Percentiles rank a stretch among this genome's conserved stretches.
Conservation (phyloP, 2,888 invertebrate species). For the Eristalis arbustorum region DNA sequence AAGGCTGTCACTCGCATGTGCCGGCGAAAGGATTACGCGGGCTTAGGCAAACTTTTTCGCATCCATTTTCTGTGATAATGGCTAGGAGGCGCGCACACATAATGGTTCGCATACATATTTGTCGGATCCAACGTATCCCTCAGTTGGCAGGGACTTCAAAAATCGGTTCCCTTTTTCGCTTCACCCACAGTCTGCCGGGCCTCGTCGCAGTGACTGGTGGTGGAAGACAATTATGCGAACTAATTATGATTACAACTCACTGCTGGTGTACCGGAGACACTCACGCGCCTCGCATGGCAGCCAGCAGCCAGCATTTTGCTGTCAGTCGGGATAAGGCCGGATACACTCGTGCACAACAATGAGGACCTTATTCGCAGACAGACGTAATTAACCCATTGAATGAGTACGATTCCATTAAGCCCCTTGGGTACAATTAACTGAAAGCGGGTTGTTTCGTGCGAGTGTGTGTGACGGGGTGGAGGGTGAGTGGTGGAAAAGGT, state of each 20-base stretch:
- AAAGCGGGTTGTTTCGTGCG: conserved; percentile 5
- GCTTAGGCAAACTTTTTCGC: neutral
- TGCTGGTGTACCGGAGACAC: conserved; percentile 1
- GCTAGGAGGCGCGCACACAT: neutral
- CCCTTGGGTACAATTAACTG: conserved; percentile 34
- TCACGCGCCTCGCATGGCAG: neutral
- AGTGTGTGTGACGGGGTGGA: neutral
- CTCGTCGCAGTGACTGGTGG: neutral
- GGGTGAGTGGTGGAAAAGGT: neutral
- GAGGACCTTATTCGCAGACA: conserved; percentile 9
- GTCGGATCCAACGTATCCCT: neutral
- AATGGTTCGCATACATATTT: conserved; percentile 1
- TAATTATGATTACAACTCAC: conserved; percentile 48
- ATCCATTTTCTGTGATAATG: conserved; percentile 13
- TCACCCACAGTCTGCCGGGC: neutral
- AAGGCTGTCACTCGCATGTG: neutral
- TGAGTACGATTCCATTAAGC: conserved; percentile 9
- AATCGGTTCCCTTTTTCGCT: neutral
- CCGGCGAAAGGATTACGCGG: conserved; percentile 15
- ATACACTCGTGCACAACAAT: neutral
- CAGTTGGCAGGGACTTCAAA: neutral
- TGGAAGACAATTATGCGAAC: conserved; percentile 33
- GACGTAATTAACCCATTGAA: conserved; percentile 34
- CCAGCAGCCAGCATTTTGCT: neutral
- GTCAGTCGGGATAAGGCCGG: neutral